Evolutionary conservation across 2,797 vertebrate species (phyloP).

Genomic region (Enteromius paludinosus): DNA sequence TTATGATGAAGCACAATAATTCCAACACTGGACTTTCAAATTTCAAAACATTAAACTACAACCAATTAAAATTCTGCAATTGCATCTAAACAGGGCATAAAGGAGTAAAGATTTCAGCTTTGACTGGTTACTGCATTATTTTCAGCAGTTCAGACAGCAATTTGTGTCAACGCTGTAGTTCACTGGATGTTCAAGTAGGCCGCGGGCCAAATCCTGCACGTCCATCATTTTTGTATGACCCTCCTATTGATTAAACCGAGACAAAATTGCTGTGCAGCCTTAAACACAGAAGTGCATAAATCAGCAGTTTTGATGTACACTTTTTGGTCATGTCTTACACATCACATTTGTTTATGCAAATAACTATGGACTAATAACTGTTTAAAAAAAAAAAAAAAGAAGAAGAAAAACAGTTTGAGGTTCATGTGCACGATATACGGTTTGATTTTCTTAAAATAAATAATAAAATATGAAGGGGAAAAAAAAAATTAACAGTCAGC

Average conservation of each 20-base stretch:
- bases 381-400: not conserved
- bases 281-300: not conserved
- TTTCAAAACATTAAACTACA: not conserved
- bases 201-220: not conserved
- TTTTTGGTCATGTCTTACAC: not conserved
- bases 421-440: not conserved
- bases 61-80: not conserved
- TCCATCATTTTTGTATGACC: conserved; percentile 16
- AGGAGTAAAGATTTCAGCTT: not conserved
- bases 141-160: conserved; percentile 1
- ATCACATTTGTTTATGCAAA: not conserved
- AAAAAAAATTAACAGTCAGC: not conserved
- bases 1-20: not conserved
- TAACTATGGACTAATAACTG: not conserved
- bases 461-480: not conserved
- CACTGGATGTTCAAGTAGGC: not conserved
- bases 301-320: not conserved
- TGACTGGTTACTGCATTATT: not conserved
- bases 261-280: not conserved
- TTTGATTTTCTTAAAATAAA: not conserved
- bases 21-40: not conserved
- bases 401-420: not conserved
- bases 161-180: not conserved
- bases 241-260: conserved; percentile 4
- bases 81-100: not conserved